Evolutionary conservation across 2,797 vertebrate species (phyloP), one percentile per base, ranked within the genome.

Genomic region (Halcyon badia): DNA sequence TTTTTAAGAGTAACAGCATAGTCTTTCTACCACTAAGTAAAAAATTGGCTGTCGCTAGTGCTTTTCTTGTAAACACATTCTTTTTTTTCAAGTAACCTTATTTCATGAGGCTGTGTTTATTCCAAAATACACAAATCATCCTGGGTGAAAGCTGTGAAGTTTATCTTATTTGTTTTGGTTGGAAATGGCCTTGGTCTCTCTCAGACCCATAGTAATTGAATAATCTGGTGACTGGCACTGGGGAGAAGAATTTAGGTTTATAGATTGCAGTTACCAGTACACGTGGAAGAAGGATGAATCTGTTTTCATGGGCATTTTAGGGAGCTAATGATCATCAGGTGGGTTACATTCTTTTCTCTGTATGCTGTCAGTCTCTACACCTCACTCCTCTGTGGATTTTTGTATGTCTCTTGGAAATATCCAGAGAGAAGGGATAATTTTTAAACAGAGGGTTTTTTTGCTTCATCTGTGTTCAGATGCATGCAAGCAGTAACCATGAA

Each of bases 81-180:
- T 89, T 58, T 75, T 73, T 76, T 70, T 82, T 30, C 3, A 21
- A 78, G 42, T 68, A 82, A 69, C 60, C 6, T 62, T 33, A 8
- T 62, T 94, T 87, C 48, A 56, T 35, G 30, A 91, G 33, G 8
- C 44, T 58, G 14, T 66, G 15, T 77, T 94, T 91, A 44, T 87
- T 88, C 61, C 91, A 90, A 91, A 82, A 51, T 66, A 73, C 31
- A 48, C 71, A 94, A 85, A 93, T 75, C 72, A 81, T 72, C 24
- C 66, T 91, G 33, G 20, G 25, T 73, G 89, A 94, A 83, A 93
- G 14, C 41, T 87, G 33, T 62, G 66, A 95, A 85, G 17, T 37
- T 92, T 66, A 64, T 88, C 15, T 49, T 80, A 30, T 6, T 91
- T 89, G 42, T 81, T 90, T 85, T 72, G 30, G 3, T 58, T 94